Base-by-base conservation (phyloP, 2,888 invertebrate genomes). In the Apodemia duryi region DNA sequence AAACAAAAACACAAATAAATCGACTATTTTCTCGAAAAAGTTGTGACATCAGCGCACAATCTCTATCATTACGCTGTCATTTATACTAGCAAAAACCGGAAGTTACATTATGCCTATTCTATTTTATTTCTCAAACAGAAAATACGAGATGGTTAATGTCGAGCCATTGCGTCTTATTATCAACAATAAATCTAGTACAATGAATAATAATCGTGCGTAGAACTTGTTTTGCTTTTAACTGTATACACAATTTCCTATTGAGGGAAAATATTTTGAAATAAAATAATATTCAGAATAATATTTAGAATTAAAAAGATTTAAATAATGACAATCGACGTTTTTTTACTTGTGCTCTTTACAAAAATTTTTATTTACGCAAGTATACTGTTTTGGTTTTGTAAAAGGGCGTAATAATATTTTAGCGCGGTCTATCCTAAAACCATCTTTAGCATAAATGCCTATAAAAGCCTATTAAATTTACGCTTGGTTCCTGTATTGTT, bases 141-240 rank as follows among this genome's bases (percentile, higher is more conserved):
- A 57, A 57, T 57, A 57, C 57, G 13, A 57, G 29, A 57, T 29
- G 6, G 57, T 29, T 32, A 57, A 57, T 57, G 57, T 35, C 57
- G 13, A 6, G 35, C 32, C 57, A 13, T 57, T 57, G 57, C 10
- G 57, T 32, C 57, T 57, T 57, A 57, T 57, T 57, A 57, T 57
- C 57, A 32, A 32, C 57, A 57, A 57, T 57, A 57, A 57, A 57
- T 57, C 13, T 35, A 13, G 32, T 13, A 32, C 6, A 32, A 57
- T 57, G 29, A 13, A 32, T 35, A 49, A 49, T 49, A 49, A 49
- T 49, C 13, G n/a, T 49, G 6, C 49, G 21, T 1, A n/a, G 49
- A 49, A 49, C 21, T n/a, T 49, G n/a, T 49, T 49, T 49, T 49
- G 6, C 49, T 49, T 49, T 49, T n/a, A 49, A 13, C 46, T 2